Evolutionary conservation across 2,797 vertebrate species (phyloP).

Genomic region (Thunnus albacares): DNA sequence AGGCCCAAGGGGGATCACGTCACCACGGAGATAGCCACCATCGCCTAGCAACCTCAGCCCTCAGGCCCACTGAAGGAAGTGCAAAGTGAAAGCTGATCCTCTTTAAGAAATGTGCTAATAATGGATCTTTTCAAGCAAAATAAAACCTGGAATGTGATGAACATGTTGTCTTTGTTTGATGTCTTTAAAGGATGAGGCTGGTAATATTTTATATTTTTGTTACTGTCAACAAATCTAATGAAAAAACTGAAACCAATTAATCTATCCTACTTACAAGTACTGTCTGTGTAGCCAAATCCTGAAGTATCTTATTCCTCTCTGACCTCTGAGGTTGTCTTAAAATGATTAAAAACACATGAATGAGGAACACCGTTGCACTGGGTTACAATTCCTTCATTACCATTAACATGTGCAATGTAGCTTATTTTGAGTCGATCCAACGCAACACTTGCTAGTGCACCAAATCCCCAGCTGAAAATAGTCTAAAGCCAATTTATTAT

Average conservation of each 20-base stretch:
- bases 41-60: slow-evolving; percentile 83
- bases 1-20: slow-evolving; percentile 80
- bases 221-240: slow-evolving; percentile 7
- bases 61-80: slow-evolving; percentile 74
- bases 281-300: neutral
- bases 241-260: neutral
- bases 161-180: slow-evolving; percentile 40
- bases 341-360: neutral
- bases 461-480: too few relatives aligned
- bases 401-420: neutral
- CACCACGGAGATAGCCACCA: slow-evolving; percentile 81
- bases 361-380: neutral
- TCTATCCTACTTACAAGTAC: neutral
- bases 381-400: neutral
- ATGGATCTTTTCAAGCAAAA: slow-evolving; percentile 69
- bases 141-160: slow-evolving; percentile 46
- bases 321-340: too few relatives aligned
- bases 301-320: neutral
- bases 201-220: neutral
- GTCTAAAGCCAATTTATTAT: neutral
- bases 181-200: slow-evolving; percentile 17
- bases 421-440: neutral
- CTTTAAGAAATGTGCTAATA: slow-evolving; percentile 69
- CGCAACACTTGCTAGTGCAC: neutral
- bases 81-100: slow-evolving; percentile 79